Percentiles rank a stretch among this genome's conserved stretches.
Conservation (phyloP, 1,140 invertebrate genomes). For the Drosophila novamexicana region DNA sequence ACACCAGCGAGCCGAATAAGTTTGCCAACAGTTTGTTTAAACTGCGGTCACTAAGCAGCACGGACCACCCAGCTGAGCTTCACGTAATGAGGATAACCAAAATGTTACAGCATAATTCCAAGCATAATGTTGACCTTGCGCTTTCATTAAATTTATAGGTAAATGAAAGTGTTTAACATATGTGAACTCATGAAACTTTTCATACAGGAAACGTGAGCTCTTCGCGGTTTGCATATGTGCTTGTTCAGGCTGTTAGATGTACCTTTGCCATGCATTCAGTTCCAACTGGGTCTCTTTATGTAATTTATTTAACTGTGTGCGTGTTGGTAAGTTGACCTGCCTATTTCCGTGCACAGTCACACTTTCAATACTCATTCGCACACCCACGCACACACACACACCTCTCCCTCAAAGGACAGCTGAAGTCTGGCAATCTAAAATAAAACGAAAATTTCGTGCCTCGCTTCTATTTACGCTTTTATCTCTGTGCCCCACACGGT, state of each 20-base stretch:
- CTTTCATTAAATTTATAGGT: no score
- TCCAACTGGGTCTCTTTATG: slow-evolving; percentile 20
- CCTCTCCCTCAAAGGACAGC: slow-evolving; percentile 35
- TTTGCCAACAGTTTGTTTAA: slow-evolving; percentile 70
- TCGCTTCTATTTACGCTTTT: slow-evolving; percentile 80
- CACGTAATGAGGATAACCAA: not conserved
- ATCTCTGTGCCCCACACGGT: slow-evolving; percentile 63
- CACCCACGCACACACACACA: slow-evolving; percentile 6
- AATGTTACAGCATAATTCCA: no score
- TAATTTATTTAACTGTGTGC: slow-evolving; percentile 30
- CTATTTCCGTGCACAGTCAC: slow-evolving; percentile 53
- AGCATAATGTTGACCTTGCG: no score
- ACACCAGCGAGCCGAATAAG: not conserved
- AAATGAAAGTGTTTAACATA: no score
- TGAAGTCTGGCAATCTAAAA: slow-evolving; percentile 53
- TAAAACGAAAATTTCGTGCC: slow-evolving; percentile 67
- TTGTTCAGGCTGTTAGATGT: not conserved
- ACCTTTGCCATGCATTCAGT: not conserved
- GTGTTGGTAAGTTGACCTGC: slow-evolving; percentile 44
- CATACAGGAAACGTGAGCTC: no score
- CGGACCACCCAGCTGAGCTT: slow-evolving; percentile 28
- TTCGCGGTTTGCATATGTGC: no score
- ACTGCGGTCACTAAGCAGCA: slow-evolving; percentile 66
- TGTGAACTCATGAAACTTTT: not conserved
- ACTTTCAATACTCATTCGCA: slow-evolving; percentile 66